Evolutionary conservation across 2,113 vertebrate species (phyloP).

Genomic region (Notothenia rossii): DNA sequence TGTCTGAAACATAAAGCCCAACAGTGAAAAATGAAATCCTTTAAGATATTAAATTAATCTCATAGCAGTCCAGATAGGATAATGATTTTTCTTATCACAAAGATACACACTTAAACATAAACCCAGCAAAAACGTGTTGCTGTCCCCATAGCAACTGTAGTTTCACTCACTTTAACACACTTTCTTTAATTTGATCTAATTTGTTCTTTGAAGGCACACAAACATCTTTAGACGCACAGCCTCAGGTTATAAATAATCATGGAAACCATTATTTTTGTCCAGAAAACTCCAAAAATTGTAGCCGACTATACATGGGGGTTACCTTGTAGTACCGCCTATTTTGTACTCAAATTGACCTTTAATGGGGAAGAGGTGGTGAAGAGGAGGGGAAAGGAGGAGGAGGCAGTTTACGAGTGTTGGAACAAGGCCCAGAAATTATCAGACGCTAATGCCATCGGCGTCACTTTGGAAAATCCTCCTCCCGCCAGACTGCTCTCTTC

Average conservation of each 20-base stretch:
- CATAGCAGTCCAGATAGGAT: constrained; percentile 11
- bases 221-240: neutral
- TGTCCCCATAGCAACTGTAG: constrained; percentile 78
- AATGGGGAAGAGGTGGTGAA: constrained; percentile 16
- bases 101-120: neutral
- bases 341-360: constrained; percentile 6
- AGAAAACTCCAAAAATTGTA: neutral
- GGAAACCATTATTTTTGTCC: neutral
- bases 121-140: constrained; percentile 26
- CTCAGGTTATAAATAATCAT: constrained; percentile 22
- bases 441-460: constrained; percentile 48
- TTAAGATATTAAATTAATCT: constrained; percentile 29
- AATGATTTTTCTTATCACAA: constrained; percentile 2
- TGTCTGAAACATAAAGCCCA: neutral
- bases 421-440: constrained; percentile 60
- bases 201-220: constrained; percentile 12
- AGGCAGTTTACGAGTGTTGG: constrained; percentile 47
- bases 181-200: constrained; percentile 29
- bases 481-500: constrained; percentile 70
- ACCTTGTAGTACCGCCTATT: neutral
- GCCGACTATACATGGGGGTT: constrained; percentile 1
- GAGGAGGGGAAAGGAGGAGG: constrained; percentile 26
- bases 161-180: constrained; percentile 23
- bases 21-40: constrained; percentile 4
- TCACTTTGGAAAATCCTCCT: constrained; percentile 55